Evolutionary conservation across 2,797 vertebrate genomes (phyloP).

Genomic region (Acipenser ruthenus): DNA sequence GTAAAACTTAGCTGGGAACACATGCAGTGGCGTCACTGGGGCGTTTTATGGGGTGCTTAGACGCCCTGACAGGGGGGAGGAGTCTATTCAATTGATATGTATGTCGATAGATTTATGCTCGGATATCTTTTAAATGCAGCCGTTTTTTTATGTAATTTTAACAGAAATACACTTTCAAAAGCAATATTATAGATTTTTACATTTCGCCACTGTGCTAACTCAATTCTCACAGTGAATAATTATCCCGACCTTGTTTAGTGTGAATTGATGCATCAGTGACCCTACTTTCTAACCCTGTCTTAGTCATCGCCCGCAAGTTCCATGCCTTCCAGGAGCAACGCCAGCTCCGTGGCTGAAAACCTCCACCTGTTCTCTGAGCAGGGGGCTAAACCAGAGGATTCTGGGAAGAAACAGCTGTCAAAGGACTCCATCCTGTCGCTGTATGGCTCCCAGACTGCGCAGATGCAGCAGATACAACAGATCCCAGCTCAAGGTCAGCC

Average conservation of each 20-base stretch:
- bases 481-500: conserved; percentile 75
- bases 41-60: neutral
- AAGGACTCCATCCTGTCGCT: conserved; percentile 97
- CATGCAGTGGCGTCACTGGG: neutral
- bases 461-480: conserved; percentile 68
- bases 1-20: neutral
- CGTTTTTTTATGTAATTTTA: neutral
- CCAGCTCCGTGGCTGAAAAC: conserved; percentile 86
- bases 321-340: conserved; percentile 76
- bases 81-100: neutral
- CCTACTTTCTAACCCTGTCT: conserved; percentile 10
- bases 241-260: conserved; percentile 7
- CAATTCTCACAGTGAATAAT: conserved; percentile 1
- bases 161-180: neutral
- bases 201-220: neutral
- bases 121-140: neutral
- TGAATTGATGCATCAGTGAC: neutral
- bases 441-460: conserved; percentile 73
- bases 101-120: neutral
- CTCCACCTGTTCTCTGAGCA: conserved; percentile 88
- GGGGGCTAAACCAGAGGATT: conserved; percentile 64
- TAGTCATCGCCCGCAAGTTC: conserved; percentile 52
- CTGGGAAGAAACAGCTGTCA: conserved; percentile 79
- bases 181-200: neutral
- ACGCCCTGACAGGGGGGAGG: neutral